phyloP scores from a whole-genome alignment of 2,888 invertebrate genomes.

The Cenopis cana region DNA sequence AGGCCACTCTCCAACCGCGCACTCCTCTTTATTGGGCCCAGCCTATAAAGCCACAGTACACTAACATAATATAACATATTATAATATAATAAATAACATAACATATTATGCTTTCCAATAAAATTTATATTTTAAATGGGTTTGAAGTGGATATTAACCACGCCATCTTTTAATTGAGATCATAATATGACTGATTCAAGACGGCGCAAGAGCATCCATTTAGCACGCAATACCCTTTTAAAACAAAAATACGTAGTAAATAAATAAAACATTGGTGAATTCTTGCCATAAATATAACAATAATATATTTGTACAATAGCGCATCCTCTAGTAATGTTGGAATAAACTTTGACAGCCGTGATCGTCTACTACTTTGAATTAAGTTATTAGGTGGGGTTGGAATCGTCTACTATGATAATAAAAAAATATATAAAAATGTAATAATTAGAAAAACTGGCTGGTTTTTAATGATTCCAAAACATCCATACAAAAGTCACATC shows the following conservation, averaged over 20 bases:
- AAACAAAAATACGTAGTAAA: neutral
- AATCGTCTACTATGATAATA: neutral
- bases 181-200: neutral
- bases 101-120: no score
- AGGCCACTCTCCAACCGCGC: no score
- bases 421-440: neutral
- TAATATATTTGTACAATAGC: neutral
- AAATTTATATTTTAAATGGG: neutral
- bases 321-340: neutral
- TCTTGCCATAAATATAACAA: neutral
- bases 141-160: neutral
- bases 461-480: neutral
- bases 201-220: constrained; percentile 6
- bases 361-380: neutral
- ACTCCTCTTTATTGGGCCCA: no score
- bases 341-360: neutral
- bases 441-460: neutral
- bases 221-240: constrained; percentile 8
- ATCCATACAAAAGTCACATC: neutral
- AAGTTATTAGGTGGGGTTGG: neutral
- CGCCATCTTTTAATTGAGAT: constrained; percentile 19
- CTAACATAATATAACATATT: no score
- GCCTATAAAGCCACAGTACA: no score
- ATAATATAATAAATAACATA: no score
- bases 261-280: neutral